Conservation (phyloP, 2,797 vertebrate genomes). For the Oceanodroma leucorhoa region DNA sequence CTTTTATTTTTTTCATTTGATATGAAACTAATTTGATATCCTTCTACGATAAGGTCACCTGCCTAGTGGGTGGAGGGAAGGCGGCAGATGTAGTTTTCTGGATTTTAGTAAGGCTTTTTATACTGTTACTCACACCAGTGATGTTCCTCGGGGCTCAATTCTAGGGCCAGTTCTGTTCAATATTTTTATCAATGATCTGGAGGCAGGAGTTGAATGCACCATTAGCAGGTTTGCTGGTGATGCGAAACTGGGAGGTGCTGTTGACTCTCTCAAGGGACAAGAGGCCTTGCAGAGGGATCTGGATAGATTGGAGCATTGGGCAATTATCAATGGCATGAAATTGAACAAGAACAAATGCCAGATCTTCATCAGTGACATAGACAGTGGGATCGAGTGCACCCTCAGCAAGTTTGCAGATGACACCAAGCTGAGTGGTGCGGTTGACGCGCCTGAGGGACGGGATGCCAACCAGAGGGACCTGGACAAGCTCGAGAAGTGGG, state of each 20-base stretch:
- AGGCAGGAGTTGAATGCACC: background rate
- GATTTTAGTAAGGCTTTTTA: background rate
- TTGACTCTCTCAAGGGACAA: background rate
- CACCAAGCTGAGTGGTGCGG: no score
- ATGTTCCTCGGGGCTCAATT: background rate
- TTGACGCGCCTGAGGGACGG: background rate
- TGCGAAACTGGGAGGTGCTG: background rate
- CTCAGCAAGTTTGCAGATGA: no score
- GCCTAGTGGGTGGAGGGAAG: background rate
- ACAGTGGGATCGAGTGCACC: background rate
- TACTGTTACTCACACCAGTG: fast-evolving
- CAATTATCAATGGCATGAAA: background rate
- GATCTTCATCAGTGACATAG: background rate
- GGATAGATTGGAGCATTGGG: background rate
- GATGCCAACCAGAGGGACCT: background rate
- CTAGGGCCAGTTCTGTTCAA: background rate
- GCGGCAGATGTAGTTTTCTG: background rate
- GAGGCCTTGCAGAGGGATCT: background rate
- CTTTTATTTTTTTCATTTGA: background rate
- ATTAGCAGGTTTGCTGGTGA: background rate
- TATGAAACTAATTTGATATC: background rate
- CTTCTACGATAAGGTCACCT: background rate
- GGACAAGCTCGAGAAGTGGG: background rate
- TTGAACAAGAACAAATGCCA: background rate
- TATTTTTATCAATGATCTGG: background rate